These are phyloP conservation scores for Synodontis membranacea DNA, from an alignment of 2,113 vertebrate species.

Conservation along the genomic window DNA sequence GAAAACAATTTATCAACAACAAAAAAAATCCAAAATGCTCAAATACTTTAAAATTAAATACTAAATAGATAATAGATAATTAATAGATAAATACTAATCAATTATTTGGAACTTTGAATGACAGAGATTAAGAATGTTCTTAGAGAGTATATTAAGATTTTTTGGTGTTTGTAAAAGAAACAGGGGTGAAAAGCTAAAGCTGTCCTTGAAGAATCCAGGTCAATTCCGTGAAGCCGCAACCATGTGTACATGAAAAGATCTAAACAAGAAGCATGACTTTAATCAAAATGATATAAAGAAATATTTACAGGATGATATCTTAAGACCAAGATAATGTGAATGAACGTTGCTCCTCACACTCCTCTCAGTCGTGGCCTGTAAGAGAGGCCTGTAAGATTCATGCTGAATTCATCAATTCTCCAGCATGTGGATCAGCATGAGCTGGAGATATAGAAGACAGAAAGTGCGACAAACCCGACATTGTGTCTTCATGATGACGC, in stretches of 20 bases:
- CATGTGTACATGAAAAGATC: background rate
- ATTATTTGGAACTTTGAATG: no score
- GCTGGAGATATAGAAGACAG: background rate
- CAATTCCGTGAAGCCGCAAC: background rate
- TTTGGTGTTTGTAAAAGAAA: no score
- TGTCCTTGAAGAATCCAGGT: background rate
- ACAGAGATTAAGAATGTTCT: no score
- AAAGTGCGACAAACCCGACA: background rate
- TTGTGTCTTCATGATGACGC: background rate
- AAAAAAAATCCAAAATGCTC: no score
- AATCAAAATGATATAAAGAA: background rate
- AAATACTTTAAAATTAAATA: no score
- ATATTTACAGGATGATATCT: fast-evolving
- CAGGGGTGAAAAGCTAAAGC: background rate
- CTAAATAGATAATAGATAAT: no score
- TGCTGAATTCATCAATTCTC: background rate
- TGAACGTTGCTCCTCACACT: background rate
- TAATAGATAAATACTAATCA: no score
- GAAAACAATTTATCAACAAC: no score
- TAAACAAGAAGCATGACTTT: background rate
- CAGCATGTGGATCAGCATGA: background rate
- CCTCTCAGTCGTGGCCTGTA: background rate
- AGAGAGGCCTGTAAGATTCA: background rate
- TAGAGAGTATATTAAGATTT: no score
- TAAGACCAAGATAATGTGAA: background rate